phyloP scores from a whole-genome alignment of 2,113 vertebrate species.

The Aptenodytes patagonicus region DNA sequence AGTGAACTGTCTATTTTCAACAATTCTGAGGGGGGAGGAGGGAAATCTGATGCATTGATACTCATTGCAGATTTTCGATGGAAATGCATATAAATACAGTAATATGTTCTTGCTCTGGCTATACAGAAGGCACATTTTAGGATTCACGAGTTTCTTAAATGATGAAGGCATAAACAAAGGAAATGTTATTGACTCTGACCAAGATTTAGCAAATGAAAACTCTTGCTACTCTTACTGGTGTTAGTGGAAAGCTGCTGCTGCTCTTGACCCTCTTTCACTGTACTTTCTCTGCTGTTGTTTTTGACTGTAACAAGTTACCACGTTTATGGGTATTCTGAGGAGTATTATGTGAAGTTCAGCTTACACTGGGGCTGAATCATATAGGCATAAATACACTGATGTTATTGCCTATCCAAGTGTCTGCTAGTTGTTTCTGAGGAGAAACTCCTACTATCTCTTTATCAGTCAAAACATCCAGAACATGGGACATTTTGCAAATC shows the following conservation, averaged over 20 bases:
- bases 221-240: background rate
- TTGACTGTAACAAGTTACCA: background rate
- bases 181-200: background rate
- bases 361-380: constrained; percentile 30
- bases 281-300: background rate
- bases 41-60: background rate
- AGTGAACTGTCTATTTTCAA: background rate
- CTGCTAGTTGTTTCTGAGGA: constrained; percentile 12
- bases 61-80: background rate
- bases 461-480: background rate
- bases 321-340: background rate
- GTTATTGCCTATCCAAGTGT: constrained; percentile 3
- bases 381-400: background rate
- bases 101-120: background rate
- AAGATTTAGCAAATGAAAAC: background rate
- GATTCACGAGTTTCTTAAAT: background rate
- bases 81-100: background rate
- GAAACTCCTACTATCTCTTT: background rate
- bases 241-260: background rate
- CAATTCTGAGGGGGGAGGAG: background rate
- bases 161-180: background rate
- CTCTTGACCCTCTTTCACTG: background rate
- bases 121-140: background rate
- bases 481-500: background rate
- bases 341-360: background rate